phyloP scores from a whole-genome alignment of 2,113 vertebrate species.

The Xenopus borealis region DNA sequence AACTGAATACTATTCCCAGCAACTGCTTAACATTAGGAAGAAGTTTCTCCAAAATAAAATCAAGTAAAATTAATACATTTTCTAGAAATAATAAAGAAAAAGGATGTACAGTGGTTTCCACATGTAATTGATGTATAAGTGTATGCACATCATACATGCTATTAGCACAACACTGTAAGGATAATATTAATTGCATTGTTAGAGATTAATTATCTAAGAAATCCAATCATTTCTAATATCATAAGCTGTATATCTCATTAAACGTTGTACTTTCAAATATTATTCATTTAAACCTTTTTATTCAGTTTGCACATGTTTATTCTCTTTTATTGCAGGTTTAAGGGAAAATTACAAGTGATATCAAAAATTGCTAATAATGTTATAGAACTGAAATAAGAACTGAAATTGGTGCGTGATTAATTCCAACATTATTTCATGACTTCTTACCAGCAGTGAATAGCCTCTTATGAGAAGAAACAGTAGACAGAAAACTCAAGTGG shows the following conservation, averaged over 20 bases:
- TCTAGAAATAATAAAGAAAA: too few relatives aligned
- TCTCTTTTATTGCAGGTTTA: not conserved
- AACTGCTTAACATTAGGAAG: too few relatives aligned
- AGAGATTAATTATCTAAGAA: not conserved
- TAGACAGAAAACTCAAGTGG: too few relatives aligned
- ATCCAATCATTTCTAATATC: not conserved
- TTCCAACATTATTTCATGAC: not conserved
- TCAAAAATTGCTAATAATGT: not conserved
- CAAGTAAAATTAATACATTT: too few relatives aligned
- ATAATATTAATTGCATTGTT: not conserved
- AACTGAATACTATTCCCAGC: too few relatives aligned
- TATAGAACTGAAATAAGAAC: conserved; percentile 3
- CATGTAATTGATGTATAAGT: too few relatives aligned
- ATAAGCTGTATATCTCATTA: not conserved
- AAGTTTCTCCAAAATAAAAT: too few relatives aligned
- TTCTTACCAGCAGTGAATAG: too few relatives aligned
- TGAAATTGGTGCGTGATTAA: not conserved
- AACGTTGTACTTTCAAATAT: not conserved
- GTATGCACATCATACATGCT: not conserved
- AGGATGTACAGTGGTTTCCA: too few relatives aligned
- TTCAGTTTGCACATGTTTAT: not conserved
- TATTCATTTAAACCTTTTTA: not conserved
- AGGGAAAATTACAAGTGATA: not conserved
- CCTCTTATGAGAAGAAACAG: too few relatives aligned
- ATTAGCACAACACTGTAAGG: not conserved